A percentile compares a stretch with the other conserved stretches of the same genome.
Conservation (phyloP, 2,113 vertebrate species). For the Tringa solitaria region DNA sequence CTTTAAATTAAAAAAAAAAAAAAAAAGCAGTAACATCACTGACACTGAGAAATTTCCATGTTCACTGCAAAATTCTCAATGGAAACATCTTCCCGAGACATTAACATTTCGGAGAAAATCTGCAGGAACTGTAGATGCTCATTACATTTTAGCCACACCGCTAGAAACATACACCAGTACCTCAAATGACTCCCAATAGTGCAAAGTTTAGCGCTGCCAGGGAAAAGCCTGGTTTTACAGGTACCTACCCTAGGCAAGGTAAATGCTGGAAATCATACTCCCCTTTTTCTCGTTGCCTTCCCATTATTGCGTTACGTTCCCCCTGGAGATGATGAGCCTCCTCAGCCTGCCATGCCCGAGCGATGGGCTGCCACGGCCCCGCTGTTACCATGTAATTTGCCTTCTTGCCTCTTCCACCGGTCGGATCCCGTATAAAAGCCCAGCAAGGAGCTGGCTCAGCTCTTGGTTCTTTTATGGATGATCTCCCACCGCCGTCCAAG, state of each 20-base stretch:
- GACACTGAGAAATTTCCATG: background rate
- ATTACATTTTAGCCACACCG: background rate
- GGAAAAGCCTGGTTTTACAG: background rate
- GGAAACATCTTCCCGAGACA: background rate
- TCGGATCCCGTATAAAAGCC: background rate
- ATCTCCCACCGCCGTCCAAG: background rate
- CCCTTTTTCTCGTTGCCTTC: background rate
- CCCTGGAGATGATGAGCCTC: background rate
- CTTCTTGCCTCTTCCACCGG: background rate
- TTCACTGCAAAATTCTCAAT: background rate
- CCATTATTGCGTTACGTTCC: background rate
- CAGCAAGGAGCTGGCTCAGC: background rate
- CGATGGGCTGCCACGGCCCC: background rate
- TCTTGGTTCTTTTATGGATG: background rate
- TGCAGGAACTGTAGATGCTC: background rate
- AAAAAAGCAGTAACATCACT: background rate
- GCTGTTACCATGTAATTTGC: background rate
- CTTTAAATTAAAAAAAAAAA: no score
- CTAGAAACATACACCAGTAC: background rate
- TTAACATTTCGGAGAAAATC: background rate
- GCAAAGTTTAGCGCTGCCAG: background rate
- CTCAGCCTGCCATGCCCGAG: background rate
- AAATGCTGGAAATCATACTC: background rate
- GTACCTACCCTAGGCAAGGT: background rate
- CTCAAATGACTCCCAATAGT: background rate